Evolutionary conservation across 2,113 vertebrate genomes (phyloP).

Genomic region (Gavia stellata): DNA sequence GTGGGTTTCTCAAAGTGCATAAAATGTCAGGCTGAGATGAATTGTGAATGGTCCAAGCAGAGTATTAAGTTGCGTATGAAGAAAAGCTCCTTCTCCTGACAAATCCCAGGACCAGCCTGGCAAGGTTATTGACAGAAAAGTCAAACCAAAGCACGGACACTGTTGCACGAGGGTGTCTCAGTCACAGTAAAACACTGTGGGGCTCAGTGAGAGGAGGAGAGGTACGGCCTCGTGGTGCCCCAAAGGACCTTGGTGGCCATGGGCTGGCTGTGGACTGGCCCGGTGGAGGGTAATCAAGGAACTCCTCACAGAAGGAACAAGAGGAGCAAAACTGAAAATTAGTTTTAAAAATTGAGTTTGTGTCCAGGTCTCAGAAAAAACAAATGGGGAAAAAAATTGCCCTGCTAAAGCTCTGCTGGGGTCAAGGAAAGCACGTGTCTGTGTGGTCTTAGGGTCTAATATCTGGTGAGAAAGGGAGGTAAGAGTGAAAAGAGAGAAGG

Average conservation of each 20-base stretch:
- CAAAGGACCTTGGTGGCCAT: not conserved
- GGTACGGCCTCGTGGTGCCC: rapidly evolving
- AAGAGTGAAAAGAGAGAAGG: not conserved
- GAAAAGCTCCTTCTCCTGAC: not conserved
- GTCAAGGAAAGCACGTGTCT: not conserved
- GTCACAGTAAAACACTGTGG: not conserved
- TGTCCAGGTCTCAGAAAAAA: not conserved
- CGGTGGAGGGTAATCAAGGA: not conserved
- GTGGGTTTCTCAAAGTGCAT: not conserved
- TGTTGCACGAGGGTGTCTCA: not conserved
- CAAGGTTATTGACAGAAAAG: constrained; percentile 23
- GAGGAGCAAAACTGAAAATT: not conserved
- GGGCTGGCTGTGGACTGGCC: not conserved
- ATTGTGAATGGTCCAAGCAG: not conserved
- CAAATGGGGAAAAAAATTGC: not conserved
- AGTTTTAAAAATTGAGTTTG: not conserved
- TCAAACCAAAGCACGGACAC: not conserved
- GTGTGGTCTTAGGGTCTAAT: not conserved
- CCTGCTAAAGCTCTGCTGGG: not conserved
- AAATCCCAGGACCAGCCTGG: constrained; percentile 18
- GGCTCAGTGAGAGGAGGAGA: not conserved
- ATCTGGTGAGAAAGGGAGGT: not conserved
- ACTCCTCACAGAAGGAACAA: not conserved
- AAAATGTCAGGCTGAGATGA: not conserved
- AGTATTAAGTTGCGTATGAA: not conserved